Evolutionary conservation across 2,113 vertebrate genomes (phyloP), one percentile per base, ranked within the genome.

Genomic region (Trematomus loennbergii): DNA sequence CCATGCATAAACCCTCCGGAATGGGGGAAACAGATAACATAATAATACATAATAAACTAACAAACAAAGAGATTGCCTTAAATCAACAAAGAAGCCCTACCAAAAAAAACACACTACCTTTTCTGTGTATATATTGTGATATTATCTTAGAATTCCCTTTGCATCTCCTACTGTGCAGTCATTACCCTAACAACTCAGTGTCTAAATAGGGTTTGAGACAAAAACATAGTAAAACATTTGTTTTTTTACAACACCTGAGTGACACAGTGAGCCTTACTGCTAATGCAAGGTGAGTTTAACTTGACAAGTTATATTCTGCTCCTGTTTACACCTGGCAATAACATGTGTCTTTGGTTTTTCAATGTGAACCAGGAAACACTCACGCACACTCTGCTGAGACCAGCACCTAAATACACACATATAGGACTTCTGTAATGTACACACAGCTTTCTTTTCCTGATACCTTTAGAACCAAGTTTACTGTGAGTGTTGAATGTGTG

Each of bases 401-500:
- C 6, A 40, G 36, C 5, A 7, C 7, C 36, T 40, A 40, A 18
- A 48, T 57, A 59, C 2, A 59, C 12, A 70, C 57, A 65, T 25
- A 53, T 5, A 10, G 54, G 2, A 57, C 12, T 36, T 25, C 33
- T 22, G 36, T 60, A 13, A 46, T 52, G 5, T 79, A 15, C 9
- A 54, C 10, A 17, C 61, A 20, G 9, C 6, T 63, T 52, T 59
- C n/a, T 45, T 17, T 52, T 53, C 12, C 36, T 68, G 9, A 68
- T 22, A 49, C 22, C 68, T 15, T 54, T 10, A 68, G 45, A 70
- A 29, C 18, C 53, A 53, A 54, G 11, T n/a, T 49, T 49, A 58
- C 65, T 65, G 75, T 73, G 68, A 64, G 57, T 59, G 68, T 62
- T 70, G 50, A 22, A 72, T 59, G 59, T 81, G 50, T 72, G 45